Evolutionary conservation across 2,888 invertebrate genomes (phyloP).

Genomic region (Sesia bembeciformis): DNA sequence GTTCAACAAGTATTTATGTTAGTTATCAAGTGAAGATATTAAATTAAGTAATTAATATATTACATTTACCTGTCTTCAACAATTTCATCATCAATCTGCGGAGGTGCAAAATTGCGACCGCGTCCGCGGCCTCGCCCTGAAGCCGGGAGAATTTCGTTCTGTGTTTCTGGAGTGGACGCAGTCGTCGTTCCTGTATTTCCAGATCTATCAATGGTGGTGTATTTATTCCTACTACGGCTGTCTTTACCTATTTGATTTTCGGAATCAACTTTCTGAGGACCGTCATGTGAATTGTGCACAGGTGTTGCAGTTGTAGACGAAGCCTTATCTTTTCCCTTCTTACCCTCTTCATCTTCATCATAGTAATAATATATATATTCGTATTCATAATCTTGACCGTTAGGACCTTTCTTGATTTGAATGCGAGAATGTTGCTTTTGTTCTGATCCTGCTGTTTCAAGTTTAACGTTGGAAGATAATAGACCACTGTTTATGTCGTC

Average conservation of each 20-base stretch:
- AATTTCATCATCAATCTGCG: slow-evolving; percentile 68
- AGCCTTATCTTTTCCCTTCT: slow-evolving; percentile 30
- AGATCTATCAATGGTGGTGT: slow-evolving; percentile 71
- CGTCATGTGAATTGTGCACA: slow-evolving; percentile 75
- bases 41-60: not conserved
- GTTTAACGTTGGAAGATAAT: slow-evolving; percentile 64
- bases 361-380: slow-evolving; percentile 94
- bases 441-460: slow-evolving; percentile 79
- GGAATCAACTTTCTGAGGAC: slow-evolving; percentile 67
- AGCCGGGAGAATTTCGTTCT: slow-evolving; percentile 78
- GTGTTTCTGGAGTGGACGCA: slow-evolving; percentile 72
- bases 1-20: not conserved
- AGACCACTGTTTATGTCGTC: slow-evolving; percentile 64
- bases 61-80: slow-evolving; percentile 63
- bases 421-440: slow-evolving; percentile 81
- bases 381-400: slow-evolving; percentile 93
- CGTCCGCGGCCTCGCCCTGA: slow-evolving; percentile 59
- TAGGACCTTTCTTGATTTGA: slow-evolving; percentile 90
- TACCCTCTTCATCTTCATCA: slow-evolving; percentile 84
- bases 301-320: slow-evolving; percentile 34
- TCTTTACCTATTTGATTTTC: slow-evolving; percentile 58
- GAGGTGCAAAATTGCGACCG: slow-evolving; percentile 59
- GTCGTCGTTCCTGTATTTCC: slow-evolving; percentile 28
- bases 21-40: not conserved
- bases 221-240: slow-evolving; percentile 67